Evolutionary conservation across 2,113 vertebrate species (phyloP).

Genomic region (Oxyruncus cristatus): DNA sequence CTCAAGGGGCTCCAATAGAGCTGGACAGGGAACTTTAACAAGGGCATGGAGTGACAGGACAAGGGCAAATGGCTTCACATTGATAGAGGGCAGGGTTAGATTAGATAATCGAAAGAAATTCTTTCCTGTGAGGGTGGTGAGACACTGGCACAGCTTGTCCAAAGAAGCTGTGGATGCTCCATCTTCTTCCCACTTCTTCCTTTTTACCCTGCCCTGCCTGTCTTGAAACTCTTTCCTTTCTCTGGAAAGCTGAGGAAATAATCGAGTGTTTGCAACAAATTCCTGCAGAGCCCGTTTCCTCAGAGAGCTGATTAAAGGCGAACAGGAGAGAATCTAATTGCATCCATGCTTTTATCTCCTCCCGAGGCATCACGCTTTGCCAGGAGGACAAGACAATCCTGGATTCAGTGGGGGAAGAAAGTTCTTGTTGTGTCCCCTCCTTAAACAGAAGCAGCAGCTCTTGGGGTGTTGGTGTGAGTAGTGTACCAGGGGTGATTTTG

Average conservation of each 20-base stretch:
- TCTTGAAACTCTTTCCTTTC: background rate
- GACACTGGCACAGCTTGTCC: background rate
- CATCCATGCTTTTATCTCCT: background rate
- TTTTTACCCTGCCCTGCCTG: background rate
- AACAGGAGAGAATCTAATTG: background rate
- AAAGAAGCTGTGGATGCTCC: background rate
- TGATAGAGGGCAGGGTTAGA: background rate
- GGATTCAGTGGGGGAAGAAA: background rate
- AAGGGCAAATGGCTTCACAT: background rate
- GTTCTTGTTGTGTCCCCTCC: background rate
- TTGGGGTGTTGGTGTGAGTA: background rate
- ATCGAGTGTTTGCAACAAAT: background rate
- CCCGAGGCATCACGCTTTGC: accelerated
- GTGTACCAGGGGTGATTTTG: background rate
- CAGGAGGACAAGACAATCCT: background rate
- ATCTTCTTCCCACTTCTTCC: background rate
- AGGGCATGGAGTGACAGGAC: background rate
- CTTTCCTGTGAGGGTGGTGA: background rate
- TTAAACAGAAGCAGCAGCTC: background rate
- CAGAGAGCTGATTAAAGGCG: background rate
- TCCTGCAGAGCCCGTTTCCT: background rate
- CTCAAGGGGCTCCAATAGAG: background rate
- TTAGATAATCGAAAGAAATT: background rate
- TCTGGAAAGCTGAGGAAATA: background rate
- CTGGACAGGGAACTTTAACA: background rate